Evolutionary conservation across 2,797 vertebrate species (phyloP).

Genomic region (Oceanodroma leucorhoa): DNA sequence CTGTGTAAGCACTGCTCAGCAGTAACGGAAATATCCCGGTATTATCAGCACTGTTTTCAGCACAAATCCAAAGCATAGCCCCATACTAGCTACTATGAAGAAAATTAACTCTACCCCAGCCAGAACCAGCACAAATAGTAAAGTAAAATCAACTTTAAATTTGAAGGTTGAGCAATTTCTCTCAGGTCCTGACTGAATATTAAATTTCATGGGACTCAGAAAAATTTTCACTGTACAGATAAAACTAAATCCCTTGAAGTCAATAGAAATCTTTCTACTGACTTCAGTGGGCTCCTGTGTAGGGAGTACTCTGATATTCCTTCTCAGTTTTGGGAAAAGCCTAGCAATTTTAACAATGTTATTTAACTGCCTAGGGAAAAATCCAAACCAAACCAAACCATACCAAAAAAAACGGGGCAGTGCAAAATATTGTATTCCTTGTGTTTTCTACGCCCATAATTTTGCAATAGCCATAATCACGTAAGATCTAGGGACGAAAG

Average conservation of each 20-base stretch:
- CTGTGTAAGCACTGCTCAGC: no score
- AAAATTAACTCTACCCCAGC: no score
- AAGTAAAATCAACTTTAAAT: background rate
- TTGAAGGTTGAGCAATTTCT: background rate
- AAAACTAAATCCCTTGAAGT: background rate
- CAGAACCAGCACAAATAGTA: background rate
- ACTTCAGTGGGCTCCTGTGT: background rate
- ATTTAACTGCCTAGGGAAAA: background rate
- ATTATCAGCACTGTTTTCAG: no score
- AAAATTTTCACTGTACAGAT: background rate
- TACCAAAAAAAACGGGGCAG: background rate
- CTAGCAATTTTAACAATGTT: background rate
- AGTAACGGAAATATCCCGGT: no score
- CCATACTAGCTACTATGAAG: no score
- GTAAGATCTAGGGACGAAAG: background rate
- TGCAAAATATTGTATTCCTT: background rate
- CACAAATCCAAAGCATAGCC: no score
- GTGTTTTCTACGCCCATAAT: background rate
- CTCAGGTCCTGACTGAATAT: background rate
- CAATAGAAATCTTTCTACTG: background rate
- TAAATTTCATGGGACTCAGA: background rate
- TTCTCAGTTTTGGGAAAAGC: background rate
- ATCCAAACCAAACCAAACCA: accelerated
- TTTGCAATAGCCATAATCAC: background rate
- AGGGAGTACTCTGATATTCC: background rate